Evolutionary conservation across 1,140 invertebrate species (phyloP).

Genomic region (Bathynomus jamesi): DNA sequence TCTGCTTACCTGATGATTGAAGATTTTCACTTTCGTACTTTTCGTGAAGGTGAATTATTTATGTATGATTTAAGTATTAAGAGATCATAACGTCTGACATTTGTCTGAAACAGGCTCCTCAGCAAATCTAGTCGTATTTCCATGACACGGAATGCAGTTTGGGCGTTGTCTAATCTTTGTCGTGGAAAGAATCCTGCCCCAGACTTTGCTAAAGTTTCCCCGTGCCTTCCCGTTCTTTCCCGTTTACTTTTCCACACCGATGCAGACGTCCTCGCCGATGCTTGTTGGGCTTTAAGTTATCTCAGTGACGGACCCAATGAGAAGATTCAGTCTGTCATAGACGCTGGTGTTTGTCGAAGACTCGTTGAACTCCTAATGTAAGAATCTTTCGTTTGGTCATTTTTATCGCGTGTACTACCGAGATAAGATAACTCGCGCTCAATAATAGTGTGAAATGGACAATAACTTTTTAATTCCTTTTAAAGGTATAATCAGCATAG

Average conservation of each 20-base stretch:
- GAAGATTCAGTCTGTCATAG: constrained; percentile 95
- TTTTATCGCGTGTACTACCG: constrained; percentile 4
- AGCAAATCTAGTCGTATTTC: constrained; percentile 72
- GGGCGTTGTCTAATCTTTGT: constrained; percentile 93
- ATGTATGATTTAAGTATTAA: not conserved
- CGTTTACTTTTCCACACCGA: constrained; percentile 81
- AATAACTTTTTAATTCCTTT: constrained; percentile 24
- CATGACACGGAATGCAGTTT: constrained; percentile 94
- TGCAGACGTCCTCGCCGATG: constrained; percentile 83
- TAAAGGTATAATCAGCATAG: constrained; percentile 75
- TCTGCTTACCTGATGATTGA: no score
- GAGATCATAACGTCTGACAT: not conserved
- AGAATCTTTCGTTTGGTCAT: constrained; percentile 13
- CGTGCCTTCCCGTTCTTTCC: constrained; percentile 77
- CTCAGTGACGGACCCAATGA: constrained; percentile 95
- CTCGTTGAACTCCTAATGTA: constrained; percentile 89
- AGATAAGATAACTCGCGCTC: not conserved
- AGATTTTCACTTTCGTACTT: no score
- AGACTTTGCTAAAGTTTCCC: constrained; percentile 75
- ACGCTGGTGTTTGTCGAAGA: constrained; percentile 86
- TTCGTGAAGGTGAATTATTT: no score
- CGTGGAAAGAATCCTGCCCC: constrained; percentile 94
- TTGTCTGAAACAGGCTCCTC: constrained; percentile 50
- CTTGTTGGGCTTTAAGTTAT: constrained; percentile 93
- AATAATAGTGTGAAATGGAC: not conserved